A percentile compares a stretch with the other conserved stretches of the same genome.
phyloP scores from a whole-genome alignment of 2,888 invertebrate species.

The Himalopsyche japonica region DNA sequence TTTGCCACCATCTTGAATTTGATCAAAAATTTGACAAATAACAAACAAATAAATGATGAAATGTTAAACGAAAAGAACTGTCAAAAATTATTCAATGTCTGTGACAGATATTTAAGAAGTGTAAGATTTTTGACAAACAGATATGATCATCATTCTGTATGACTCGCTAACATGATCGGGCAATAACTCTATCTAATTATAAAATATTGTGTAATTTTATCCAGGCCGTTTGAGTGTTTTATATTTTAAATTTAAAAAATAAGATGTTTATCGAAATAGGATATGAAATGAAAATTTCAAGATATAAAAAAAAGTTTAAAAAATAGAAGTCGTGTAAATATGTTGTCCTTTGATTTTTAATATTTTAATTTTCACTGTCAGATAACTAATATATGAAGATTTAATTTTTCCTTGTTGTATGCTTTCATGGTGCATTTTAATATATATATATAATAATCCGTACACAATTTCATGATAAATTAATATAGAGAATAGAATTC shows the following conservation, averaged over 20 bases:
- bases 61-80: too few species aligned
- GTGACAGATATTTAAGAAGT: too few species aligned
- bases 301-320: not conserved
- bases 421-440: not conserved
- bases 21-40: too few species aligned
- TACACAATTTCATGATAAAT: not conserved
- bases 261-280: conserved; percentile 8
- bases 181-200: not conserved
- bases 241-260: conserved; percentile 4
- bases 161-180: too few species aligned
- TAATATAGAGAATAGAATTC: not conserved
- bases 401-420: not conserved
- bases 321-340: not conserved
- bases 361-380: not conserved
- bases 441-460: not conserved
- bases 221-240: conserved; percentile 1
- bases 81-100: too few species aligned
- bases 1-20: too few species aligned
- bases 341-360: not conserved
- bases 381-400: not conserved
- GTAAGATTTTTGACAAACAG: too few species aligned
- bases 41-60: too few species aligned
- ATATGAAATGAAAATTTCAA: conserved; percentile 1
- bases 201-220: not conserved
- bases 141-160: too few species aligned